Evolutionary conservation across 2,888 invertebrate genomes (phyloP).

Genomic region (Cyaniris semiargus): DNA sequence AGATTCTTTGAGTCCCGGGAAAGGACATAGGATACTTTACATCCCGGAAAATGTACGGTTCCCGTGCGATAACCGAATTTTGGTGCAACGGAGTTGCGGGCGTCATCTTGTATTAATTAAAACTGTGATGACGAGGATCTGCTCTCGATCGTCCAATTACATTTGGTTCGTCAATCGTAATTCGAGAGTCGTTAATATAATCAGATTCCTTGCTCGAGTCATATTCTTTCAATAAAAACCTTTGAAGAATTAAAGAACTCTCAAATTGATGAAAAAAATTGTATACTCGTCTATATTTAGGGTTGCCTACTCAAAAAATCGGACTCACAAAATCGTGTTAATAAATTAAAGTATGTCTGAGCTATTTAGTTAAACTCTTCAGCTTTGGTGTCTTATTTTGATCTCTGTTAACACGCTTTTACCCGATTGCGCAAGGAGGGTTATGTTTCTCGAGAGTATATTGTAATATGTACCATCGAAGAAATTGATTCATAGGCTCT

Average conservation of each 20-base stretch:
- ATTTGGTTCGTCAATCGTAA: conserved; percentile 1
- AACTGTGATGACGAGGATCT: not conserved
- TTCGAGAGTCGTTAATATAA: not conserved
- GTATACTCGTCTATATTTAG: not conserved
- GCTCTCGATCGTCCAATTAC: not conserved
- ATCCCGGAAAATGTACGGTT: too few relatives aligned
- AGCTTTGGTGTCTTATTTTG: not conserved
- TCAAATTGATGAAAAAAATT: not conserved
- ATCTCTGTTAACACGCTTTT: too few relatives aligned
- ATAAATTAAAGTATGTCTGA: not conserved
- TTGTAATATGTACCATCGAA: too few relatives aligned
- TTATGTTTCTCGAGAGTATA: too few relatives aligned
- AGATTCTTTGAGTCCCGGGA: too few relatives aligned
- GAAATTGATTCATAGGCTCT: too few relatives aligned
- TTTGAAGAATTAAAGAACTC: conserved; percentile 10
- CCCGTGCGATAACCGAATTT: too few relatives aligned
- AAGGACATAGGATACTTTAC: too few relatives aligned
- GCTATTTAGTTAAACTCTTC: not conserved
- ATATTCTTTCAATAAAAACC: conserved; percentile 1
- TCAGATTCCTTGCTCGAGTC: not conserved
- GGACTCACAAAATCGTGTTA: not conserved
- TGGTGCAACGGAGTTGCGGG: too few relatives aligned
- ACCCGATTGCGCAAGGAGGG: not conserved
- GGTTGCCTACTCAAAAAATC: not conserved
- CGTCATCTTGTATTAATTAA: not conserved